Conservation (phyloP, 2,113 vertebrate species). For the Microcebus ravelobensis region DNA sequence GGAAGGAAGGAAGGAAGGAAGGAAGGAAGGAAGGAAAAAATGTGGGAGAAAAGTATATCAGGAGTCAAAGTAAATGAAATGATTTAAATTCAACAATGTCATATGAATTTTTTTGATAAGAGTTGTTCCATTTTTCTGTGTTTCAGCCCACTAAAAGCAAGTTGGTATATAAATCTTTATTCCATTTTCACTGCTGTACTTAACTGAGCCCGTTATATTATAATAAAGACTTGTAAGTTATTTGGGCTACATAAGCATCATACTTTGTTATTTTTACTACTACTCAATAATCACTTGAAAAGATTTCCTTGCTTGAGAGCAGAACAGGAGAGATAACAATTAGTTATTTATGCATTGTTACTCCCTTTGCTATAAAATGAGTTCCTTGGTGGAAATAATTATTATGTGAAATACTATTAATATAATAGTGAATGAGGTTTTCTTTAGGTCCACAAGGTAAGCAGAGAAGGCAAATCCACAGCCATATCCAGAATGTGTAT, state of each 20-base stretch:
- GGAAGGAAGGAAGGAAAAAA: background rate
- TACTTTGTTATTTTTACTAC: background rate
- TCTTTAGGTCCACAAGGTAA: background rate
- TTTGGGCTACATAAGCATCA: background rate
- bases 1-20: no score
- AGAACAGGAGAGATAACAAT: background rate
- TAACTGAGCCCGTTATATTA: background rate
- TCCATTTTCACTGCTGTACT: background rate
- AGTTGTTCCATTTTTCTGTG: background rate
- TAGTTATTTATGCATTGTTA: background rate
- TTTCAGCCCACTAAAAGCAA: conserved; percentile 31
- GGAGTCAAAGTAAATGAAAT: background rate
- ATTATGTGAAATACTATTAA: background rate
- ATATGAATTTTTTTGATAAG: background rate
- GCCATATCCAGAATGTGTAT: background rate
- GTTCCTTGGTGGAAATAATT: background rate
- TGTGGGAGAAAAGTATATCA: background rate
- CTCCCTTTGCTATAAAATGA: background rate
- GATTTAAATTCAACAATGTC: background rate
- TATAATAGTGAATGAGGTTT: background rate
- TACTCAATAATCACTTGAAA: background rate
- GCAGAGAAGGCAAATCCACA: background rate
- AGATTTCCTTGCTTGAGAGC: background rate
- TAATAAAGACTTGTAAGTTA: conserved; percentile 12
- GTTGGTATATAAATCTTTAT: background rate